These are phyloP conservation scores for Propithecus coquereli DNA, from an alignment of 2,113 vertebrate genomes.

Conservation along the genomic window DNA sequence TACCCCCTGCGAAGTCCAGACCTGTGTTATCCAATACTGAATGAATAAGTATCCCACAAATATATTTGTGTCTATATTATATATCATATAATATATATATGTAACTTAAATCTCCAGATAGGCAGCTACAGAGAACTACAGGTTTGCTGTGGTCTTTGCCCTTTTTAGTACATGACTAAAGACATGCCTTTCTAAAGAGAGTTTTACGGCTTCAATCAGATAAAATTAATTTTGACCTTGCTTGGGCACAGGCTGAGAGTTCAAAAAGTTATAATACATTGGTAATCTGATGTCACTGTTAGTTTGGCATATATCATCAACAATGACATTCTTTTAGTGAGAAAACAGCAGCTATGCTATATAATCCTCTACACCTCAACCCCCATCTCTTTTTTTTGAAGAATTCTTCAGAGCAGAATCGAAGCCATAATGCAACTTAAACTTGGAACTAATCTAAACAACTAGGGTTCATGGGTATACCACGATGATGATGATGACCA, in stretches of 20 bases:
- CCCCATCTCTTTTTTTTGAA: neutral
- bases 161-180: neutral
- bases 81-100: too few relatives aligned
- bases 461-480: neutral
- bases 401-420: neutral
- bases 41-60: neutral
- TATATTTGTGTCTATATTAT: neutral
- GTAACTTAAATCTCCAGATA: neutral
- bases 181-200: neutral
- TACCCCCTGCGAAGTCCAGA: neutral
- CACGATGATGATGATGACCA: neutral
- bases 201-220: neutral
- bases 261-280: neutral
- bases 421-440: neutral
- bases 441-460: neutral
- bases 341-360: neutral
- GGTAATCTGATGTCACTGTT: neutral
- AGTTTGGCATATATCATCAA: neutral
- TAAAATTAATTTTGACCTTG: constrained; percentile 42
- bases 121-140: neutral
- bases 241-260: neutral
- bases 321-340: neutral
- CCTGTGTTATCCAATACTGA: neutral
- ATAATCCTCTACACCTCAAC: neutral
- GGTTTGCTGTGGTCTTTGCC: neutral